Evolutionary conservation across 2,888 invertebrate genomes (phyloP), one percentile per base, ranked within the genome.

Genomic region (Ceratothoa steindachneri): DNA sequence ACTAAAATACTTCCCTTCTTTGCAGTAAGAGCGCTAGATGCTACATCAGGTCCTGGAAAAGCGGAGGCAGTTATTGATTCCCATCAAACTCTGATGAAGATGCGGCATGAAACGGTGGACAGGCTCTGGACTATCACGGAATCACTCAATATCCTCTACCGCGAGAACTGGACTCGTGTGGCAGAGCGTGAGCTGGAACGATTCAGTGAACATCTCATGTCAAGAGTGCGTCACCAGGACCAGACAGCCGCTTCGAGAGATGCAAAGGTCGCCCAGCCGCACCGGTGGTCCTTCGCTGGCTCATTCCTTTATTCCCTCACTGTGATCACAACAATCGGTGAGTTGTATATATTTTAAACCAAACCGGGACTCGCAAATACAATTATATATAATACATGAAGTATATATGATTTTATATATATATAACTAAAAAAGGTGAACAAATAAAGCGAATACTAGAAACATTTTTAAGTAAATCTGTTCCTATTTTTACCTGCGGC

Each of bases 41-140:
- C 67, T 9, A 67, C 30, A 30, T 28, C 22, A 12, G 67, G 67
- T 29, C 30, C 67, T 9, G 67, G 30, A 67, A 30, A 29, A n/a
- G 67, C 29, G 12, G 67, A 30, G 22, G 29, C 31, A 2, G 29
- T 67, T 67, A 30, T 30, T 27, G 71, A 51, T 1, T 51, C 51
- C 7, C 30, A 65, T 28, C 65, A 71, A 28, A 71, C 74, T 12
- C 71, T 53, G 7, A 41, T 60, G 24, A 60, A 68, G n/a, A 73
- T 76, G 41, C 75, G 77, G 0, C 75, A 74, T 19, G 73, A 73
- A 41, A 77, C 80, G 9, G 77, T 80, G 52, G 77, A 77, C 53
- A 67, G 70, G 27, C 69, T 97, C 64, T 96, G 95, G 93, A 89
- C 91, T 75, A 87, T 92, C 71, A 92, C 94, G 0, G 84, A 86